These are phyloP conservation scores for Antechinus stuartii DNA, from an alignment of 2,113 vertebrate genomes.

Conservation along the genomic window DNA sequence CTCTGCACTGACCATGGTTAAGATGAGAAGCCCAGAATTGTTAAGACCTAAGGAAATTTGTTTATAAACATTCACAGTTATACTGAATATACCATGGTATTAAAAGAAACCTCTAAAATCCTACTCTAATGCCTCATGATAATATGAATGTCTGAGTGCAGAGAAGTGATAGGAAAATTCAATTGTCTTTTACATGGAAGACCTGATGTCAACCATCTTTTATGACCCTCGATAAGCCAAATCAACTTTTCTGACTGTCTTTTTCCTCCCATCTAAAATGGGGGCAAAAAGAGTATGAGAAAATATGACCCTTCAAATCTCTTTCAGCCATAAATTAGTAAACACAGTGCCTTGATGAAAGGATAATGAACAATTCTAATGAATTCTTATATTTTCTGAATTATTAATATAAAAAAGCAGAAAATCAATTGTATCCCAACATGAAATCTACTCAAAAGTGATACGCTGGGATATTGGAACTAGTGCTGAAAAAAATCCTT, in stretches of 20 bases:
- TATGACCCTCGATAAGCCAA: neutral
- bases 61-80: neutral
- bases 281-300: neutral
- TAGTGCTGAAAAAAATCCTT: neutral
- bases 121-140: neutral
- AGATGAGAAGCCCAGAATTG: neutral
- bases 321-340: neutral
- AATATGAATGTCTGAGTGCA: neutral
- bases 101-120: neutral
- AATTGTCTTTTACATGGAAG: neutral
- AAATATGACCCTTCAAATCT: neutral
- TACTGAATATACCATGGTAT: neutral
- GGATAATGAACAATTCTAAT: neutral
- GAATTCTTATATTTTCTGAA: neutral
- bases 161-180: neutral
- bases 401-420: neutral
- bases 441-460: neutral
- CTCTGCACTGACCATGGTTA: neutral
- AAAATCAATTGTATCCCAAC: neutral
- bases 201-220: neutral
- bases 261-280: neutral
- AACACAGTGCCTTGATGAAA: neutral
- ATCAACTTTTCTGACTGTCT: neutral
- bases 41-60: neutral
- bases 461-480: neutral